Base-by-base conservation (phyloP, 2,113 vertebrate genomes). In the Gasterosteus aculeatus region DNA sequence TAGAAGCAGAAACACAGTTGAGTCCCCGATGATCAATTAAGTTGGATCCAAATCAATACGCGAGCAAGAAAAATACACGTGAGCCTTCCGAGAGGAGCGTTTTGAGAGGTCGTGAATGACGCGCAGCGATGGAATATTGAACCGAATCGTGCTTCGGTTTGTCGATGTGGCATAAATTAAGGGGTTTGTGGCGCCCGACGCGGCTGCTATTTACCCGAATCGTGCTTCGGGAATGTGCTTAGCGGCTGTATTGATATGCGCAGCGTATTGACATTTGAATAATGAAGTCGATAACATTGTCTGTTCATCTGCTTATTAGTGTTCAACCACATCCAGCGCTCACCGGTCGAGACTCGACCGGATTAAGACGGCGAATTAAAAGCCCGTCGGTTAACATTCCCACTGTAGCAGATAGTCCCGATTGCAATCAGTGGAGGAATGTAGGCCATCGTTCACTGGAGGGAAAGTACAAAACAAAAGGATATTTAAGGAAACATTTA, bases 371-470 rank as follows among this genome's bases (percentile, higher is more conserved):
- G 39, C 19, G 44, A 63, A 75, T 78, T 58, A 19, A 81, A 67
- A 68, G 44, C 42, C 18, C 14, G 49, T 41, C 56, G 26, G 72
- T 79, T 76, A 63, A 63, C 69, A 72, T 76, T 67, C 38, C 38
- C 47, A 19, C 51, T 39, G 75, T n/a, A 38, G 72, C 75, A 46
- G 35, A 57, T 42, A 39, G 42, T 77, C 87, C 59, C 79, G 84
- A 89, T 80, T 78, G 58, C 69, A 78, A 91, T 88, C 88, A 89
- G 73, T 15, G 35, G 68, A 69, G 54, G 56, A 84, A 90, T 83
- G 46, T 89, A 84, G 90, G 86, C 79, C 87, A 87, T 82, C 88
- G 38, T 72, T 90, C 83, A 88, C 90, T 85, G 76, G 44, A 90
- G 92, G 90, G 87, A 83, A 83, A 72, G 78, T 29, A 22, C 65